A percentile compares a stretch with the other conserved stretches of the same genome.
phyloP scores from a whole-genome alignment of 2,797 vertebrate genomes.

The Danio kyathit region DNA sequence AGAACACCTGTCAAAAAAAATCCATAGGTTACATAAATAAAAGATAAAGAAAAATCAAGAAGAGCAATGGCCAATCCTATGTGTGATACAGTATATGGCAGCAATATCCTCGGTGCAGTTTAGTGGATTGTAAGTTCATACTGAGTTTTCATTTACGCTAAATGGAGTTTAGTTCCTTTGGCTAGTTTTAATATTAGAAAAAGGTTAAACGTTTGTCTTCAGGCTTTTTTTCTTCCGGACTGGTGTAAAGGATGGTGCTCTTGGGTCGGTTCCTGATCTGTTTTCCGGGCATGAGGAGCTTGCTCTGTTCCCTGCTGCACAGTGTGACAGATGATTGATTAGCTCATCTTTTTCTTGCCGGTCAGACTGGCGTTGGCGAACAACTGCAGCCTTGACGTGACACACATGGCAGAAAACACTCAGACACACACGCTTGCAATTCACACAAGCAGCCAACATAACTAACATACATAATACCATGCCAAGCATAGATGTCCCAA shows the following conservation, averaged over 20 bases:
- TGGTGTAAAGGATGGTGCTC: slow-evolving; percentile 43
- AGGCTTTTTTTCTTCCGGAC: slow-evolving; percentile 21
- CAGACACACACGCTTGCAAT: slow-evolving; percentile 33
- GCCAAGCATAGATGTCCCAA: slow-evolving; percentile 17
- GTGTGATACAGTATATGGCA: not conserved
- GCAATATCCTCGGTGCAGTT: not conserved
- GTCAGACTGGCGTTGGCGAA: slow-evolving; percentile 48
- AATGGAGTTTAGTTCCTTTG: not conserved
- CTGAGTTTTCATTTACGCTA: not conserved
- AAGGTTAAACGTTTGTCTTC: slow-evolving; percentile 19
- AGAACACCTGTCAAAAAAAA: not conserved
- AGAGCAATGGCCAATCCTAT: not conserved
- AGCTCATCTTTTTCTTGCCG: slow-evolving; percentile 64
- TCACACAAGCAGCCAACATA: slow-evolving; percentile 30
- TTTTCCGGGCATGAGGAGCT: slow-evolving; percentile 48
- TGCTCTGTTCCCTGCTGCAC: slow-evolving; percentile 50
- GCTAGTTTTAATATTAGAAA: slow-evolving; percentile 2
- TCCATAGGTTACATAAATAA: not conserved
- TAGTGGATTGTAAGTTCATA: not conserved
- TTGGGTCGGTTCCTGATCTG: slow-evolving; percentile 49
- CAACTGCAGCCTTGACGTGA: slow-evolving; percentile 54
- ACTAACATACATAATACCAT: slow-evolving; percentile 36
- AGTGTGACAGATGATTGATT: slow-evolving; percentile 71
- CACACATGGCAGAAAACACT: slow-evolving; percentile 52
- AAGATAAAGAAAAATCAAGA: not conserved